Conservation (phyloP, 2,113 vertebrate species). For the Takifugu bimaculatus region DNA sequence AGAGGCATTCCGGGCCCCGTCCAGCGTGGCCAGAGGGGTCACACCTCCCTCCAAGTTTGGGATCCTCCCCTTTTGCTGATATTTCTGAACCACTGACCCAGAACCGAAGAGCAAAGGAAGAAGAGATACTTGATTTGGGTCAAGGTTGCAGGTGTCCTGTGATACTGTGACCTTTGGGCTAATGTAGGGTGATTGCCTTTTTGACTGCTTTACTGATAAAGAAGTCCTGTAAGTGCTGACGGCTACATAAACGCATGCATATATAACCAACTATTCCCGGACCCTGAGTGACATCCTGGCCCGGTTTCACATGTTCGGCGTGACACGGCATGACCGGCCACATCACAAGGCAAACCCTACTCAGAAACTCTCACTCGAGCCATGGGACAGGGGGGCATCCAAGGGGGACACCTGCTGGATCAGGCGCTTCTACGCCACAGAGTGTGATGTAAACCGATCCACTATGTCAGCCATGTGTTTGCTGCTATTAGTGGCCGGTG, state of each 20-base stretch:
- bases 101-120: too few relatives aligned
- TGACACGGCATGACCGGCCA: conserved; percentile 13
- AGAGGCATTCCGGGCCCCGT: too few relatives aligned
- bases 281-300: background rate
- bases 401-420: conserved; percentile 70
- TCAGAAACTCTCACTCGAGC: conserved; percentile 19
- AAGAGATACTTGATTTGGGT: too few relatives aligned
- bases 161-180: too few relatives aligned
- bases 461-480: conserved; percentile 56
- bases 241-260: conserved; percentile 12
- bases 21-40: too few relatives aligned
- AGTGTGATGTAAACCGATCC: conserved; percentile 74
- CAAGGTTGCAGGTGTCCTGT: too few relatives aligned
- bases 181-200: too few relatives aligned
- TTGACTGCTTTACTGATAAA: too few relatives aligned
- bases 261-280: background rate
- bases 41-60: too few relatives aligned
- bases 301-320: conserved; percentile 6
- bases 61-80: too few relatives aligned
- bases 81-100: too few relatives aligned
- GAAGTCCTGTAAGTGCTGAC: background rate
- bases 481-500: conserved; percentile 58
- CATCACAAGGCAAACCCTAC: conserved; percentile 58
- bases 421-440: conserved; percentile 70
- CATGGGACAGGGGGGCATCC: conserved; percentile 52